phyloP scores from a whole-genome alignment of 2,797 vertebrate species.

The Anguilla anguilla region DNA sequence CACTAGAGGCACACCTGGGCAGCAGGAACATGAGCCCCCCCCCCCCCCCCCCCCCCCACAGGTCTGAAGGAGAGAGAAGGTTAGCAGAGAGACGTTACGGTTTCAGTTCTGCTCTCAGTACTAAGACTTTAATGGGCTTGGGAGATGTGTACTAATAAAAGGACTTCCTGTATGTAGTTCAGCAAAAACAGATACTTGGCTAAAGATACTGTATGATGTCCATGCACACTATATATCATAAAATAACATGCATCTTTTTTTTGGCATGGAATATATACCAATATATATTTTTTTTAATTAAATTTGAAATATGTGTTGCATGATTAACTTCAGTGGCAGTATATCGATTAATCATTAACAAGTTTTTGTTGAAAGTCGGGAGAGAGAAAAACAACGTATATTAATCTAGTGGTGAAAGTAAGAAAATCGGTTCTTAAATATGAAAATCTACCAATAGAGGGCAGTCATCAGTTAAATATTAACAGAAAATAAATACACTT shows the following conservation, averaged over 20 bases:
- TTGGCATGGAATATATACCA: too few relatives aligned
- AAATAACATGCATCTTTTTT: not conserved
- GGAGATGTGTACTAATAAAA: not conserved
- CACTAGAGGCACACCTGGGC: not conserved
- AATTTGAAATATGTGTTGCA: too few relatives aligned
- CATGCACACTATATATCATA: not conserved
- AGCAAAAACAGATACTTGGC: not conserved
- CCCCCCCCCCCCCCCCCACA: not conserved
- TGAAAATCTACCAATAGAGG: not conserved
- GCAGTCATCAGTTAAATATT: not conserved
- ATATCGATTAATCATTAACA: not conserved
- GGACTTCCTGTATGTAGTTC: not conserved
- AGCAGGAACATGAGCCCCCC: not conserved
- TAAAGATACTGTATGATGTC: too few relatives aligned
- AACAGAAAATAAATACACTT: not conserved
- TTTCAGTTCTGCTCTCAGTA: not conserved
- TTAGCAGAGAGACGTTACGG: not conserved
- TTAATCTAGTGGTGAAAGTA: not conserved
- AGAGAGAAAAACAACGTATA: too few relatives aligned
- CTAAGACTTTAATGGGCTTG: not conserved
- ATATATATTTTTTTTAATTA: too few relatives aligned
- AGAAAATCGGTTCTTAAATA: not conserved
- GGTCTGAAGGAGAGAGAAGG: too few relatives aligned
- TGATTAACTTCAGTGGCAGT: not conserved
- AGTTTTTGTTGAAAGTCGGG: too few relatives aligned